These are phyloP conservation scores for Mionectes macconnelli DNA, from an alignment of 2,113 vertebrate genomes.

Conservation along the genomic window DNA sequence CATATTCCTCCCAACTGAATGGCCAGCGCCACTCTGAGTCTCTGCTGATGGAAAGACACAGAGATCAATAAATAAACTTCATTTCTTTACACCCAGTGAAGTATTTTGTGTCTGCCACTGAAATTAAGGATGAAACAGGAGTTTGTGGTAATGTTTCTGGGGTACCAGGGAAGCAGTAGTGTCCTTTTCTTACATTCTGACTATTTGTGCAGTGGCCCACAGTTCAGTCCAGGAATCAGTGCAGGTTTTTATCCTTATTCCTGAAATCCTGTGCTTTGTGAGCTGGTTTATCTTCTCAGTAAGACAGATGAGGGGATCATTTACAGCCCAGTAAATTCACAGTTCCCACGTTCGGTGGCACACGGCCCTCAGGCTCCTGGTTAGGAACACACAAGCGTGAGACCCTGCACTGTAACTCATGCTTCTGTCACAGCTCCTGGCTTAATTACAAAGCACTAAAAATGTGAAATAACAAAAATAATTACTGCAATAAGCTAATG, in stretches of 20 bases:
- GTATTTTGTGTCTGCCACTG: not conserved
- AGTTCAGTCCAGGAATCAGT: not conserved
- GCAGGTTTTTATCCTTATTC: not conserved
- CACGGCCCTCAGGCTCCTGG: fast-evolving
- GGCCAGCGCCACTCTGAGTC: not conserved
- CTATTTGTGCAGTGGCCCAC: not conserved
- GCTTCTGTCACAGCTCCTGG: not conserved
- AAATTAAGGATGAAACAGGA: not conserved
- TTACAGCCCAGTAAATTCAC: slow-evolving; percentile 45
- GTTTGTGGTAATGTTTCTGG: not conserved
- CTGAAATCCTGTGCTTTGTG: not conserved
- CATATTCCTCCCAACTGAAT: not conserved
- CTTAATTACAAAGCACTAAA: slow-evolving; percentile 54
- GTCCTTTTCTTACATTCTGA: not conserved
- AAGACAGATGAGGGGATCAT: not conserved
- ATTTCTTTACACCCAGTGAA: not conserved
- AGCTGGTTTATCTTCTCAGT: slow-evolving; percentile 6
- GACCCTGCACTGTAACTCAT: not conserved
- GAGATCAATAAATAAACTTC: not conserved
- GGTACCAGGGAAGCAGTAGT: not conserved
- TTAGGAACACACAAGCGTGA: not conserved
- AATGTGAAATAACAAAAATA: slow-evolving; percentile 47
- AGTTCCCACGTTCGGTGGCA: not conserved
- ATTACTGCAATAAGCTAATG: slow-evolving; percentile 22
- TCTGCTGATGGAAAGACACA: not conserved